Conservation (phyloP, 2,888 invertebrate genomes). For the Podabrus alpinus region DNA sequence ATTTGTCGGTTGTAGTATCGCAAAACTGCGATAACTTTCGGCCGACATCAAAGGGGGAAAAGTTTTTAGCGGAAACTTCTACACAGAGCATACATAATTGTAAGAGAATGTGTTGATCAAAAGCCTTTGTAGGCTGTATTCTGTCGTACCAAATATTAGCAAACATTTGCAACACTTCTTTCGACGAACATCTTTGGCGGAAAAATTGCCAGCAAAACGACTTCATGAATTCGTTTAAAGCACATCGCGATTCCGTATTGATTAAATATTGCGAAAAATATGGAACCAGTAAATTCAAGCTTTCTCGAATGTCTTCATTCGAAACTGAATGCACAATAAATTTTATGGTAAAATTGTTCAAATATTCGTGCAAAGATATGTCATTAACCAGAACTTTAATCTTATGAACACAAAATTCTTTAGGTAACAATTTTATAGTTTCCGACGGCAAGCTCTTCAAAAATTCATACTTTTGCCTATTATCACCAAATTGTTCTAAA, state of each 20-base stretch:
- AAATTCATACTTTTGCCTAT: background rate
- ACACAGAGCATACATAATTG: slow-evolving; percentile 1
- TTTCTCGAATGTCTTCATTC: background rate
- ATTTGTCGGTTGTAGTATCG: background rate
- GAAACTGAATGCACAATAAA: background rate
- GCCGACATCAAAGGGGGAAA: background rate
- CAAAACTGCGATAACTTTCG: background rate
- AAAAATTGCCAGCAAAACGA: background rate
- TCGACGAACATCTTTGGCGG: background rate
- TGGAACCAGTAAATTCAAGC: background rate
- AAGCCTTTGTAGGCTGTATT: slow-evolving; percentile 12
- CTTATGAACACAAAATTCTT: background rate
- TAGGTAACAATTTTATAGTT: background rate
- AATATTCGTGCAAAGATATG: background rate
- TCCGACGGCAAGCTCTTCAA: background rate
- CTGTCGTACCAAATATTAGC: background rate
- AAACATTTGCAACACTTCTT: background rate
- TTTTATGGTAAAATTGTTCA: background rate
- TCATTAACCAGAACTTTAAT: background rate
- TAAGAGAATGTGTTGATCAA: slow-evolving; percentile 12
- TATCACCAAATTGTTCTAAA: background rate
- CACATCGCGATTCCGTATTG: background rate
- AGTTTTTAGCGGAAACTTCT: background rate
- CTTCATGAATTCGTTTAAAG: background rate
- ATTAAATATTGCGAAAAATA: background rate